Percentiles rank a stretch among this genome's conserved stretches.
These are phyloP conservation scores for Lutjanus argentimaculatus DNA, from an alignment of 2,797 vertebrate genomes.

Conservation along the genomic window DNA sequence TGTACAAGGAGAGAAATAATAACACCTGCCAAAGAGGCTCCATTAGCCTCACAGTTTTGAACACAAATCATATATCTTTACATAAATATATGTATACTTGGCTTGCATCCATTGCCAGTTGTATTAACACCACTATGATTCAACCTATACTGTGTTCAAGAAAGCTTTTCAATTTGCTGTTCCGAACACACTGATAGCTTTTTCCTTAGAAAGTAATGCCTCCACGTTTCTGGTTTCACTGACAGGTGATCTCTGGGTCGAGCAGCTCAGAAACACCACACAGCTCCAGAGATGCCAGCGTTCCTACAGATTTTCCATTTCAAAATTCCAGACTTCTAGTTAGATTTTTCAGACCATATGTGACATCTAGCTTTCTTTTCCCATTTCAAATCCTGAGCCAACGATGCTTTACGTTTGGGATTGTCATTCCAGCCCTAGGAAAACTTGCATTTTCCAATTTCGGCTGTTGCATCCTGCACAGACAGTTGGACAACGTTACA, in stretches of 20 bases:
- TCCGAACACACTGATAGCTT: background rate
- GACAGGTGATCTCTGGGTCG: conserved; percentile 3
- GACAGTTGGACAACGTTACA: no score
- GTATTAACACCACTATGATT: conserved; percentile 29
- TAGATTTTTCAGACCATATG: no score
- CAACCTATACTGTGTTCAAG: background rate
- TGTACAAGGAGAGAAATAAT: conserved; percentile 5
- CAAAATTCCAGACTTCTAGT: no score
- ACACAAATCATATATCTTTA: conserved; percentile 11
- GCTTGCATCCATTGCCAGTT: conserved; percentile 10
- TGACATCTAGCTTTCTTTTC: no score
- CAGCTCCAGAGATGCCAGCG: no score
- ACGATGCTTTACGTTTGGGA: no score
- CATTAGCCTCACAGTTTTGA: conserved; percentile 3
- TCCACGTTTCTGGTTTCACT: conserved; percentile 15
- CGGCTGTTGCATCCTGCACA: no score
- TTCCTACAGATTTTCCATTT: no score
- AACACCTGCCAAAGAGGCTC: conserved; percentile 21
- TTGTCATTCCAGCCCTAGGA: no score
- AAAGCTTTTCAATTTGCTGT: background rate
- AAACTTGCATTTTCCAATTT: no score
- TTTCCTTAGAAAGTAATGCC: background rate
- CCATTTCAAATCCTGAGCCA: no score
- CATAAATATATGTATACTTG: conserved; percentile 35
- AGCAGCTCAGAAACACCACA: background rate